Evolutionary conservation across 1,140 invertebrate species (phyloP).

Genomic region (Paraescarpia echinospica): DNA sequence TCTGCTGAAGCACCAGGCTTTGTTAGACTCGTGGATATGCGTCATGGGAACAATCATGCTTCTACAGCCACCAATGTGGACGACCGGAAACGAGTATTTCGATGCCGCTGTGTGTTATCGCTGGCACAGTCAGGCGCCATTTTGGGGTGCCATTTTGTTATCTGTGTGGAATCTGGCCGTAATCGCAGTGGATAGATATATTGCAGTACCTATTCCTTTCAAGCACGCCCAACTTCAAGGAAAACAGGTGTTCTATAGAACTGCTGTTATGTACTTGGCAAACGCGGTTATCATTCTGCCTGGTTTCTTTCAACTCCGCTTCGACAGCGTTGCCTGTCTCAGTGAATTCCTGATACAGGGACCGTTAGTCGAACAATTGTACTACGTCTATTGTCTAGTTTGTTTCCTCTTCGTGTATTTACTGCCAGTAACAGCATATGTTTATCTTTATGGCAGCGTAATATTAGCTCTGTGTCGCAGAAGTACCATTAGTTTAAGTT

Average conservation of each 20-base stretch:
- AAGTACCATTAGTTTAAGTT: background rate
- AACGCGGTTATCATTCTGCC: background rate
- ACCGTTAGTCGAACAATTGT: background rate
- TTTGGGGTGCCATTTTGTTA: background rate
- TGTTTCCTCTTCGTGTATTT: background rate
- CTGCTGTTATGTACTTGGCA: background rate
- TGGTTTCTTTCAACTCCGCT: background rate
- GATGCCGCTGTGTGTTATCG: constrained; percentile 9
- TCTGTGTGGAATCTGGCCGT: background rate
- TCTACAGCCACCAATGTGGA: constrained; percentile 13
- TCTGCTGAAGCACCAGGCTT: constrained; percentile 13
- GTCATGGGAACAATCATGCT: constrained; percentile 11
- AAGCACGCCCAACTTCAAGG: background rate
- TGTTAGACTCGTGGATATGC: constrained; percentile 6
- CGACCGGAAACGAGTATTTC: constrained; percentile 15
- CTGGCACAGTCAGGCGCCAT: constrained; percentile 20
- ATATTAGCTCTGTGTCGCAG: background rate
- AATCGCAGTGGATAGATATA: background rate
- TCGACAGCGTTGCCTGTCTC: background rate
- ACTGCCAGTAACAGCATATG: background rate
- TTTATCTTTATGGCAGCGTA: background rate
- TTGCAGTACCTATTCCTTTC: background rate
- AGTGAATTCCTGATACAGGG: background rate
- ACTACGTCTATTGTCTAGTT: background rate
- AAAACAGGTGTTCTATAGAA: background rate